A percentile compares a stretch with the other conserved stretches of the same genome.
These are phyloP conservation scores for Syncerus caffer DNA, from an alignment of 2,797 vertebrate genomes.

Conservation along the genomic window DNA sequence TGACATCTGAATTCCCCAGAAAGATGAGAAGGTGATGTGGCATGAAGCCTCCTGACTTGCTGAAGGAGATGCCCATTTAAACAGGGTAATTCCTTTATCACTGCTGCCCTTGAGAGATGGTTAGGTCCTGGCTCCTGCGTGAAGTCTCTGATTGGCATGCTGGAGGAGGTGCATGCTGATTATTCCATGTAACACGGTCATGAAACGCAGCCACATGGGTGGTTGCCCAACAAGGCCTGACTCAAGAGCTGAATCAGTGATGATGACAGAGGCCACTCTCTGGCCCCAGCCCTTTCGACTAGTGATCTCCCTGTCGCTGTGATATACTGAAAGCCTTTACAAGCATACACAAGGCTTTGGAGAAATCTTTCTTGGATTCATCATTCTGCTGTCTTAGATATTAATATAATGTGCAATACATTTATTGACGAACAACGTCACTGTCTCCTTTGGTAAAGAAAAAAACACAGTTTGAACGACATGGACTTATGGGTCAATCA, in stretches of 20 bases:
- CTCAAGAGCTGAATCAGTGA: neutral
- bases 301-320: neutral
- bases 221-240: neutral
- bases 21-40: neutral
- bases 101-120: neutral
- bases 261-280: neutral
- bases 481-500: neutral
- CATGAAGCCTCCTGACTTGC: neutral
- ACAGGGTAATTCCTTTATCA: neutral
- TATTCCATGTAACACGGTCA: neutral
- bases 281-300: neutral
- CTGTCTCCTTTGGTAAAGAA: neutral
- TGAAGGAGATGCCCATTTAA: neutral
- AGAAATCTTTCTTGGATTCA: neutral
- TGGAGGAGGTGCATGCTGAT: neutral
- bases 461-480: neutral
- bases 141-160: neutral
- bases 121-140: neutral
- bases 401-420: neutral
- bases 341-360: neutral
- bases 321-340: neutral
- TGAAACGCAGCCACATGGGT: neutral
- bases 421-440: neutral
- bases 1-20: neutral
- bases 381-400: neutral